Base-by-base conservation (phyloP, 2,113 vertebrate species). In the Beaufortia kweichowensis region DNA sequence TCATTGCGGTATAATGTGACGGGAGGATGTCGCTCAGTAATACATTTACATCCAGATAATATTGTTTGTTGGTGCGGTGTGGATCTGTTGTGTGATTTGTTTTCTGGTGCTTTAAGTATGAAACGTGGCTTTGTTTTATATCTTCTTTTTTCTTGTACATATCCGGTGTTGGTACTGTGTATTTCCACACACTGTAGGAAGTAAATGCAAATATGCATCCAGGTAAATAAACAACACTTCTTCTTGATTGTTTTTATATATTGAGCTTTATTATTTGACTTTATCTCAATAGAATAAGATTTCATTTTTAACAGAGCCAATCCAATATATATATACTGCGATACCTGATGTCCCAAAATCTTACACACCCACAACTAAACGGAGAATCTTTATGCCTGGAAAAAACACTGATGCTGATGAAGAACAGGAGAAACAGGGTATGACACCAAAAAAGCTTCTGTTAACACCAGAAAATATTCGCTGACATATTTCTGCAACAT, bases 361-460 rank as follows among this genome's bases (percentile, higher is more conserved):
- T 57, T 92, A 90, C 79, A 83, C 87, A 75, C 90, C 92, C 56
- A 89, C 86, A 21, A 77, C 89, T 50, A 80, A 90, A 79, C 93
- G 88, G 86, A 90, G 81, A 57, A 81, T 86, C 75, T 82, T 82
- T 69, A 86, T 68, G 15, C 77, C 87, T 78, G 77, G 86, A 29
- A 61, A 60, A 74, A 39, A 0, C 0, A 82, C n/a, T n/a, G n/a
- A 91, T 7, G 12, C 61, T 39, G 84, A 88, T 1, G 84, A 85
- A 6, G 94, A 94, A 57, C 92, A 93, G 83, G 87, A 90, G 41
- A 94, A 95, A 86, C 93, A 85, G 94, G 96, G 96, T 98, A 95
- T 19, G 73, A 56, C 8, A 53, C n/a, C 5, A 50, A 19, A n/a
- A 60, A 15, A 3, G 28, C 41, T 31, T 2, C 9, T 50, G 46